A percentile compares a stretch with the other conserved stretches of the same genome.
Evolutionary conservation across 2,113 vertebrate species (phyloP).

Genomic region (Podarcis cretensis): DNA sequence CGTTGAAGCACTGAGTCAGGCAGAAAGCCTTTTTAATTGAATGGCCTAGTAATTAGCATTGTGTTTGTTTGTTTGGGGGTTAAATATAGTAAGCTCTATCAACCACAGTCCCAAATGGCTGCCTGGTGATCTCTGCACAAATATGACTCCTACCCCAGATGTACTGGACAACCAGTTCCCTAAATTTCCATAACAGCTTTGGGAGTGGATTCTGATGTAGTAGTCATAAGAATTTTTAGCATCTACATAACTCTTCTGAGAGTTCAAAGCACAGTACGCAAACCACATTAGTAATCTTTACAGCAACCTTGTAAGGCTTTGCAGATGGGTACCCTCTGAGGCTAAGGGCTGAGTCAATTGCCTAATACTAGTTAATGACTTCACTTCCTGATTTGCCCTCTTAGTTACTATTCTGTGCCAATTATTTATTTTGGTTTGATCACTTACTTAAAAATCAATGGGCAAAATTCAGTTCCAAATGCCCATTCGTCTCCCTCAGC

Average conservation of each 20-base stretch:
- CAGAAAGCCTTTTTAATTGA: slow-evolving; percentile 22
- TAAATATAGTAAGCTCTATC: background rate
- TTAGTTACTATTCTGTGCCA: background rate
- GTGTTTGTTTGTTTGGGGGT: background rate
- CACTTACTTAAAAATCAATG: background rate
- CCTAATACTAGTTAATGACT: background rate
- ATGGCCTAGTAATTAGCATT: slow-evolving; percentile 8
- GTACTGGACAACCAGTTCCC: background rate
- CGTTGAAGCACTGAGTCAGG: slow-evolving; percentile 27
- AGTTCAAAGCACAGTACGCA: background rate
- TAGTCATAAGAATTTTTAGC: background rate
- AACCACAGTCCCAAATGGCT: background rate
- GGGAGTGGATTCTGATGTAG: background rate
- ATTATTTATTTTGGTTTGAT: background rate
- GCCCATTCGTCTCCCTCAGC: background rate
- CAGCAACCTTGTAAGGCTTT: background rate
- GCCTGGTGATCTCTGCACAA: background rate
- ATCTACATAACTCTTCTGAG: background rate
- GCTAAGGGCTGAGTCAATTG: background rate
- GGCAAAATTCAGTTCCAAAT: background rate
- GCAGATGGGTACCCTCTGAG: background rate
- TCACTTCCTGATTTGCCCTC: background rate
- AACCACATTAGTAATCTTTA: background rate
- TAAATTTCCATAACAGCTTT: background rate
- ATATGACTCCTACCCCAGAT: background rate